Percentiles rank a stretch among this genome's conserved stretches.
These are phyloP conservation scores for Pterophyllum scalare DNA, from an alignment of 2,113 vertebrate species.

Conservation along the genomic window DNA sequence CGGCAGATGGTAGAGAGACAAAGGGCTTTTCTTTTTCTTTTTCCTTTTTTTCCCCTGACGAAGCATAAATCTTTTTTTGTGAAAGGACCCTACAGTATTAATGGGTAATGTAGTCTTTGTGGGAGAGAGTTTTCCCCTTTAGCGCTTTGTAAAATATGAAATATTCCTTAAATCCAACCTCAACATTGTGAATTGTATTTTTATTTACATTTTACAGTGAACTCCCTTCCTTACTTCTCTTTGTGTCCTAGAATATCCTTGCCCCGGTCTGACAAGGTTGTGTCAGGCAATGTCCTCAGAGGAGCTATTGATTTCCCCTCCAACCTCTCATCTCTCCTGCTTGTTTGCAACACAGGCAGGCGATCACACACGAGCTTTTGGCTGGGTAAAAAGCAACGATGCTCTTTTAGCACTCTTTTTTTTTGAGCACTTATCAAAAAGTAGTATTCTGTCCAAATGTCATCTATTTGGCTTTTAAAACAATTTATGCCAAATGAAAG, in stretches of 20 bases:
- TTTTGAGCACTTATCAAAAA: conserved; percentile 7
- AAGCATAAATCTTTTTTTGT: not conserved
- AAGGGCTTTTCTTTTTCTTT: not conserved
- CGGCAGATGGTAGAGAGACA: conserved; percentile 28
- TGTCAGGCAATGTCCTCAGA: conserved; percentile 77
- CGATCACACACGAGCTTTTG: conserved; percentile 15
- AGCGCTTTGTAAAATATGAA: not conserved
- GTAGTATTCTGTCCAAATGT: not conserved
- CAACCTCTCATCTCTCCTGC: conserved; percentile 50
- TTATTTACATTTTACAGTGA: conserved; percentile 11
- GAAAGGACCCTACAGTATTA: not conserved
- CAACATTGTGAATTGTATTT: conserved; percentile 7
- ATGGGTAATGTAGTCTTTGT: not conserved
- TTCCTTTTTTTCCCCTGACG: not conserved
- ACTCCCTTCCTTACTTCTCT: not conserved
- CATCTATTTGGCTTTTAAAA: conserved; percentile 12
- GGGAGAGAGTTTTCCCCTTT: not conserved
- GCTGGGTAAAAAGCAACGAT: not conserved
- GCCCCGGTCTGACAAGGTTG: conserved; percentile 84
- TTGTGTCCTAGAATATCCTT: conserved; percentile 77
- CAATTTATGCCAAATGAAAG: conserved; percentile 1
- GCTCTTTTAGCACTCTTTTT: not conserved
- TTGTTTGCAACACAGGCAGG: conserved; percentile 45
- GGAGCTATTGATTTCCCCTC: conserved; percentile 85
- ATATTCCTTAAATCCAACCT: not conserved